Base-by-base conservation (phyloP, 2,113 vertebrate genomes). In the Delphinapterus leucas region DNA sequence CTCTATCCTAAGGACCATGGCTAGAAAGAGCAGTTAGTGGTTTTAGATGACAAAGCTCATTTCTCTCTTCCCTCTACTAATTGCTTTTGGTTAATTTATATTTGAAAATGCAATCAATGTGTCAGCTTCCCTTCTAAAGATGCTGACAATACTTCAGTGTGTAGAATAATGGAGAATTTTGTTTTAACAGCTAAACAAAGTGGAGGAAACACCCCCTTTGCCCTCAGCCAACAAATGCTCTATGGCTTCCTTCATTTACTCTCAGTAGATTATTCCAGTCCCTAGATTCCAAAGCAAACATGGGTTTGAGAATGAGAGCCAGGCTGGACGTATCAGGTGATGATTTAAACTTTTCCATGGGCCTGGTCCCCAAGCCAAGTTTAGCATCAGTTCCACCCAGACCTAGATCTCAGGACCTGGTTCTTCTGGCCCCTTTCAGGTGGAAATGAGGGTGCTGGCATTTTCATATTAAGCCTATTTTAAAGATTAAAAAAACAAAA, bases 201-300 rank as follows among this genome's bases (percentile, higher is more conserved):
- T 63, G 65, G 41, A 63, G 68, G 85, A 86, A 79, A 67, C 18
- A 60, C 15, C 33, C 73, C 38, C 63, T 92, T 86, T 95, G 67
- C 36, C 67, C 61, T 88, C 49, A 33, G 67, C 74, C 68, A 81
- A 74, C 36, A 20, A 88, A 74, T 17, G 25, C 63, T 71, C 58
- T 87, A 38, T 6, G 60, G 88, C 63, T 95, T 96, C 83, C 68
- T 96, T 97, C 20, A 28, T 86, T 96, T 55, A 65, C 21, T 92
- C 49, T 58, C 33, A 6, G 41, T 61, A 68, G 91, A 80, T 93
- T 90, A 74, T 90, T 93, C 71, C 79, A 92, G 70, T 44, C 58
- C 21, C 44, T 80, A 31, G 68, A 61, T 96, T 98, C 95, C 97
- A 98, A 97, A 97, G 93, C 90, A 97, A 98, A 98, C 84, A 96